Percentiles rank a stretch among this genome's conserved stretches.
These are phyloP conservation scores for Melieria omissa DNA, from an alignment of 2,888 invertebrate genomes.

Conservation along the genomic window DNA sequence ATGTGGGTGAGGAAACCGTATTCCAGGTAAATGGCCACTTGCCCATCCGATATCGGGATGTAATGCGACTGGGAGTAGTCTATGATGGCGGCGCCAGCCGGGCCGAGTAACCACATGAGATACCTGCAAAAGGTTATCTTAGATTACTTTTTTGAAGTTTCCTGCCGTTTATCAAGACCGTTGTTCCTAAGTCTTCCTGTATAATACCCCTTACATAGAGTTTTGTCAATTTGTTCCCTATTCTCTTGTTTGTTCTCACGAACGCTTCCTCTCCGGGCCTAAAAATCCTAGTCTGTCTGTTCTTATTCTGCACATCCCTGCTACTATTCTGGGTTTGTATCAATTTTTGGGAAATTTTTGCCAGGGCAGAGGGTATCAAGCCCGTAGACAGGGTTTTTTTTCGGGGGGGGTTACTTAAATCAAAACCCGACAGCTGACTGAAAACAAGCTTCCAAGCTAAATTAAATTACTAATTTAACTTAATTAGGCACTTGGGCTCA, in stretches of 20 bases:
- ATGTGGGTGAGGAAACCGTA: too few relatives aligned
- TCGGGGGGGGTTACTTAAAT: too few relatives aligned
- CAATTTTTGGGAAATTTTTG: too few relatives aligned
- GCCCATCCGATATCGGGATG: background rate
- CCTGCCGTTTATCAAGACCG: background rate
- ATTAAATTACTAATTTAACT: too few relatives aligned
- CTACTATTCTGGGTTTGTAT: too few relatives aligned
- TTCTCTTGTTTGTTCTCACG: slow-evolving; percentile 13
- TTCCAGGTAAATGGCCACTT: background rate
- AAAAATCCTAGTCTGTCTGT: background rate
- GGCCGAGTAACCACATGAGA: too few relatives aligned
- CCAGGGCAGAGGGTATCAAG: too few relatives aligned
- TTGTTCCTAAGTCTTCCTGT: background rate
- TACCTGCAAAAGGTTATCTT: background rate
- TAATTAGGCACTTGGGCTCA: too few relatives aligned
- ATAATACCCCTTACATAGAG: background rate
- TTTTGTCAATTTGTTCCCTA: slow-evolving; percentile 15
- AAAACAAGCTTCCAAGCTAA: too few relatives aligned
- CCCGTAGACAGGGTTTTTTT: too few relatives aligned
- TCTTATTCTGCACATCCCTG: too few relatives aligned
- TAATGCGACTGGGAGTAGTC: slow-evolving; percentile 13
- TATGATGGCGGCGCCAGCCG: background rate
- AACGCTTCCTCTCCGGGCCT: background rate
- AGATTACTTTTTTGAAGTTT: slow-evolving; percentile 14
- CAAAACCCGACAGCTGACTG: too few relatives aligned